phyloP scores from a whole-genome alignment of 1,140 invertebrate genomes.

The Pemphigus obesinymphae region DNA sequence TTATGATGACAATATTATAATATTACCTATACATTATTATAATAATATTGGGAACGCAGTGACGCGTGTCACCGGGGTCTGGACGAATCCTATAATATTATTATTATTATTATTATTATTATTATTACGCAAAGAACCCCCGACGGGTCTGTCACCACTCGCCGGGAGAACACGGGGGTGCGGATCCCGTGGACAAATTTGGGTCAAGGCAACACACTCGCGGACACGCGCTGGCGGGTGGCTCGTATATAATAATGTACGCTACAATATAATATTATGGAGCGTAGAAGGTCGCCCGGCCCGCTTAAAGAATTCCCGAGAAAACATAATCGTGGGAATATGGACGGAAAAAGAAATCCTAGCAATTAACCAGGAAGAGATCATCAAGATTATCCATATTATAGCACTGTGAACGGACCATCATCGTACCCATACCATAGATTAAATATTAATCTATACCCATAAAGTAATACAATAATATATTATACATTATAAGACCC shows the following conservation, averaged over 20 bases:
- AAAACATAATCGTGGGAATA: background rate
- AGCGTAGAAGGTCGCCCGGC: background rate
- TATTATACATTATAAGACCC: background rate
- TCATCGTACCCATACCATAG: no score
- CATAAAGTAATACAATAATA: background rate
- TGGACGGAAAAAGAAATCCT: background rate
- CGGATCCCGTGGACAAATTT: background rate
- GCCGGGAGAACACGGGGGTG: background rate
- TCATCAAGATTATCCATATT: background rate
- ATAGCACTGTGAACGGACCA: no score
- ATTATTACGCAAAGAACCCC: slow-evolving; percentile 17
- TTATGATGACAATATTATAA: background rate
- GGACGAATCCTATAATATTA: background rate
- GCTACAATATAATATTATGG: background rate
- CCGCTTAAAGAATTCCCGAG: background rate
- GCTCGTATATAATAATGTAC: background rate
- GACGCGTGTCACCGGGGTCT: background rate
- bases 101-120: no score
- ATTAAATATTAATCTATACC: no score
- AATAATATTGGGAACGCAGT: background rate
- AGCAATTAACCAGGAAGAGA: background rate
- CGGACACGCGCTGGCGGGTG: background rate
- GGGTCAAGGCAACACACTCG: background rate
- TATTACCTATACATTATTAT: background rate
- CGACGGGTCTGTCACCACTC: background rate